Conservation (phyloP, 2,797 vertebrate genomes). For the Ctenosaura bakeri region DNA sequence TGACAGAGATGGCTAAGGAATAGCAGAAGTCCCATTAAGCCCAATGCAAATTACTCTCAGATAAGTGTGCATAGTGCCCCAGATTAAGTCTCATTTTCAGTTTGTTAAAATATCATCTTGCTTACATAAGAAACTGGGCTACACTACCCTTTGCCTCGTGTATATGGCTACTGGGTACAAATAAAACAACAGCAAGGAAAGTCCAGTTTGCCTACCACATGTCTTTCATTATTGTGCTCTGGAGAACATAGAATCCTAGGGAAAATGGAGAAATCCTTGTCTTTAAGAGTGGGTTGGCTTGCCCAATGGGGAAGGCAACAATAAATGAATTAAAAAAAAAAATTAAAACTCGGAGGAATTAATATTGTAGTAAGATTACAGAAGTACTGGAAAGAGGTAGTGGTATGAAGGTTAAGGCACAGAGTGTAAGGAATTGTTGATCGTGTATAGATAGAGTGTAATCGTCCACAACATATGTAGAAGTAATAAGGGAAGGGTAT, state of each 20-base stretch:
- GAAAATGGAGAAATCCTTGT: neutral
- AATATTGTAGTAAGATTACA: too few relatives aligned
- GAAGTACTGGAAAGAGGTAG: too few relatives aligned
- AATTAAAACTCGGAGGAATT: too few relatives aligned
- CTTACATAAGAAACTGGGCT: neutral
- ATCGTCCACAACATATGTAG: too few relatives aligned
- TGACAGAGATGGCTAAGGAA: neutral
- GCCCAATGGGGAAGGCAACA: too few relatives aligned
- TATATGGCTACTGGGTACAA: neutral
- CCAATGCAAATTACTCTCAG: neutral
- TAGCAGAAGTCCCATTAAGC: neutral
- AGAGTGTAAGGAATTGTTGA: too few relatives aligned
- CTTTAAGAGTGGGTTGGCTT: neutral
- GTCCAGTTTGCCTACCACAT: neutral
- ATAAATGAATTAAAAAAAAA: too few relatives aligned
- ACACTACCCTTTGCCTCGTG: neutral
- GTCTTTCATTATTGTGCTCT: neutral
- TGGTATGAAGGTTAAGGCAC: too few relatives aligned
- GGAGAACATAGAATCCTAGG: neutral
- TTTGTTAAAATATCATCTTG: neutral
- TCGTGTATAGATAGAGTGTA: too few relatives aligned
- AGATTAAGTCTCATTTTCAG: neutral
- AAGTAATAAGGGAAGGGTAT: too few relatives aligned
- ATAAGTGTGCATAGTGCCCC: neutral
- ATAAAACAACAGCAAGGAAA: slow-evolving; percentile 2